Percentiles rank a stretch among this genome's conserved stretches.
phyloP scores from a whole-genome alignment of 1,140 invertebrate genomes.

The Yoshiicerus persimilis region DNA sequence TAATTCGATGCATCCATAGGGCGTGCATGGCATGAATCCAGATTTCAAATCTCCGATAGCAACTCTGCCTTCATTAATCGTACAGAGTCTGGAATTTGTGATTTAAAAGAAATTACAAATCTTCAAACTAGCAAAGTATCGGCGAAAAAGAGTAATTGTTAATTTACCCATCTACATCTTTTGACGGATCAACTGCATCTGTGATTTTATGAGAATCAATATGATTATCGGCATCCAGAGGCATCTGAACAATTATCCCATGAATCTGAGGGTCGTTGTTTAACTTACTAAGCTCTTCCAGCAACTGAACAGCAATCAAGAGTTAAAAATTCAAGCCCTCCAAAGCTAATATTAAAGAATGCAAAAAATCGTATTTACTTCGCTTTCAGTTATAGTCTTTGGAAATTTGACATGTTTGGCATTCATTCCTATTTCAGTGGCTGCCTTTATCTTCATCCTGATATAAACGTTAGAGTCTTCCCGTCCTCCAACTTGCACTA shows the following conservation, averaged over 20 bases:
- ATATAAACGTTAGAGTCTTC: conserved; percentile 99
- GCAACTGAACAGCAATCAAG: conserved; percentile 58
- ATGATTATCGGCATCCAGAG: conserved; percentile 75
- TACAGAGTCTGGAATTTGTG: conserved; percentile 68
- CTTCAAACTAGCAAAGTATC: too few relatives aligned
- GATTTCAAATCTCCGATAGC: conserved; percentile 75
- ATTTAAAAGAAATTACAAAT: background rate
- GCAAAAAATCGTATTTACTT: conserved; percentile 61
- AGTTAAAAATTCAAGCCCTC: too few relatives aligned
- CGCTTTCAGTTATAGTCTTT: conserved; percentile 75
- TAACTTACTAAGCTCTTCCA: conserved; percentile 71
- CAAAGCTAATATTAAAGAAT: background rate
- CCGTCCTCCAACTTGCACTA: conserved; percentile 86
- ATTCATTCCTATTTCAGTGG: conserved; percentile 84
- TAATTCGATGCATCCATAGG: conserved; percentile 87
- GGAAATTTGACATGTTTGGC: conserved; percentile 81
- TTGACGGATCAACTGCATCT: conserved; percentile 77
- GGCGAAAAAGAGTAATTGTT: too few relatives aligned
- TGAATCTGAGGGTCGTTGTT: conserved; percentile 83
- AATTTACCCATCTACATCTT: conserved; percentile 92
- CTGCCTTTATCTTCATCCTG: conserved; percentile 91
- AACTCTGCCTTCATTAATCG: conserved; percentile 83
- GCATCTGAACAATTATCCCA: conserved; percentile 98
- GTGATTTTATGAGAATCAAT: conserved; percentile 87
- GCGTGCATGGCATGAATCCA: conserved; percentile 90